phyloP scores from a whole-genome alignment of 2,113 vertebrate genomes.

The Aix galericulata region DNA sequence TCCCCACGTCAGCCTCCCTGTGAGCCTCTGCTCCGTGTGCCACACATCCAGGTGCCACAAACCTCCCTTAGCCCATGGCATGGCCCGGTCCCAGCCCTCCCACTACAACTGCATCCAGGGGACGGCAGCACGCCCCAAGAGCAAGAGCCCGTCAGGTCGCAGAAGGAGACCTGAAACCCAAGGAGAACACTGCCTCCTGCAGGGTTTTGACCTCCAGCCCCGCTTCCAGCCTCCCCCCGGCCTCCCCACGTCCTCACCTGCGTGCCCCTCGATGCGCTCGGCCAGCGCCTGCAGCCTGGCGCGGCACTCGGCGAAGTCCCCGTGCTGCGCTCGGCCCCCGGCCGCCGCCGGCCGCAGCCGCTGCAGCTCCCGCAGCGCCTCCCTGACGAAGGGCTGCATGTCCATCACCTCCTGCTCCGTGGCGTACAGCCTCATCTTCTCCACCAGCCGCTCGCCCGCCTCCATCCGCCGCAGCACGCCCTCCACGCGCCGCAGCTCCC shows the following conservation, averaged over 20 bases:
- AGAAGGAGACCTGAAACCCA: background rate
- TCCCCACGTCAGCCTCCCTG: background rate
- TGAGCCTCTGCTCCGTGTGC: accelerated
- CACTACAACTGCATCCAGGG: accelerated
- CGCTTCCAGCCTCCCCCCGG: background rate
- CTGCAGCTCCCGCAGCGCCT: constrained; percentile 23
- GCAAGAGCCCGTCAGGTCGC: background rate
- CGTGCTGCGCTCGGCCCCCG: background rate
- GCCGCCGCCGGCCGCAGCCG: background rate
- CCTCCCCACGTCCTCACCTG: constrained; percentile 10
- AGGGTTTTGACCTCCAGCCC: background rate
- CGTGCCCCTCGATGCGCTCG: background rate
- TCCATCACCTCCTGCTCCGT: constrained; percentile 75
- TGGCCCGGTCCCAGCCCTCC: background rate
- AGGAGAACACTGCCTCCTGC: background rate
- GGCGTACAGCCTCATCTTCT: constrained; percentile 59
- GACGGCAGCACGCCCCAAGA: accelerated
- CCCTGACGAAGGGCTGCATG: constrained; percentile 67
- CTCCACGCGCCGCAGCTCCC: background rate
- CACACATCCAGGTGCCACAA: too few species aligned
- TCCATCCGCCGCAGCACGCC: constrained; percentile 56
- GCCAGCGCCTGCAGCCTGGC: constrained; percentile 13
- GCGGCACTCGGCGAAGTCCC: background rate
- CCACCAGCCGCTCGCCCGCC: constrained; percentile 45
- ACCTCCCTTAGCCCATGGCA: background rate